Percentiles rank a stretch among this genome's conserved stretches.
Evolutionary conservation across 2,797 vertebrate species (phyloP).

Genomic region (Catamblyrhynchus diadema): DNA sequence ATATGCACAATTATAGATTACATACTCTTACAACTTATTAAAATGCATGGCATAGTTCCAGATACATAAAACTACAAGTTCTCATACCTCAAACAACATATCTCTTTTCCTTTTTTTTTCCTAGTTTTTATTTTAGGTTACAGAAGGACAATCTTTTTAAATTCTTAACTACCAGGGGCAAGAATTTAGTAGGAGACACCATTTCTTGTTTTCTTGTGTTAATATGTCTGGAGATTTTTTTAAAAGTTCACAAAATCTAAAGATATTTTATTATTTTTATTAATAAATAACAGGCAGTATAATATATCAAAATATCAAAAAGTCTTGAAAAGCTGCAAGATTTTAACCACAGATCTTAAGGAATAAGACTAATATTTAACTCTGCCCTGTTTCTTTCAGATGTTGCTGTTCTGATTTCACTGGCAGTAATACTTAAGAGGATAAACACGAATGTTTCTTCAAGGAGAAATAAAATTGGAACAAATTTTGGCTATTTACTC

Average conservation of each 20-base stretch:
- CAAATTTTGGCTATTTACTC: background rate
- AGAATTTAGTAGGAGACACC: background rate
- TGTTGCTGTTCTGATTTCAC: background rate
- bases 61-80: background rate
- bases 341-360: background rate
- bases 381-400: background rate
- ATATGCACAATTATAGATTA: background rate
- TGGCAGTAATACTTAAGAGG: background rate
- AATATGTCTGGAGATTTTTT: background rate
- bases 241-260: background rate
- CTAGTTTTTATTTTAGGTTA: background rate
- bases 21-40: background rate
- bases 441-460: background rate
- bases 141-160: background rate
- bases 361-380: background rate
- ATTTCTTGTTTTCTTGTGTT: background rate
- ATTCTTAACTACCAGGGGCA: background rate
- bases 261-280: background rate
- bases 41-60: background rate
- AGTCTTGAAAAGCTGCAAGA: background rate
- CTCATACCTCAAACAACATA: background rate
- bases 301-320: background rate
- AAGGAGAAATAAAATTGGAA: background rate
- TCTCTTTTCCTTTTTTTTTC: fast-evolving
- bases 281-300: background rate